Conservation (phyloP, 2,888 invertebrate genomes). For the Pachliopta kotzebuea region DNA sequence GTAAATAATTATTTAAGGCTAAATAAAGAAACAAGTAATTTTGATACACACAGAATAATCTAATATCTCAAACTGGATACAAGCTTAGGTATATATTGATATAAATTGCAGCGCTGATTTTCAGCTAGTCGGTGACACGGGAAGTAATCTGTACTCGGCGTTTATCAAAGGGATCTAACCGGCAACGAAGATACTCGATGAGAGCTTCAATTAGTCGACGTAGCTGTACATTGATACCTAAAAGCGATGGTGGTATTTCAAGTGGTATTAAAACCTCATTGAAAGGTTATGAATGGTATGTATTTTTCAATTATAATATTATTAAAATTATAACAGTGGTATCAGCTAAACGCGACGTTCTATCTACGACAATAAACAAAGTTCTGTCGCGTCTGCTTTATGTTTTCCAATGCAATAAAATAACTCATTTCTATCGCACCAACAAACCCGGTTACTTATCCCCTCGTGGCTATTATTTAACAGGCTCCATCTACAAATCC, state of each 20-base stretch:
- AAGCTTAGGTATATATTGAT: too few species aligned
- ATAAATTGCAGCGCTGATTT: background rate
- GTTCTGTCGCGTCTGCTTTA: conserved; percentile 1
- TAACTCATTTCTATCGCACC: conserved; percentile 7
- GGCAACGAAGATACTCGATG: conserved; percentile 1
- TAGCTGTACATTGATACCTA: background rate
- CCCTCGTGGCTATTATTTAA: conserved; percentile 1
- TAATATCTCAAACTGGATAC: too few species aligned
- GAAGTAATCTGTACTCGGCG: conserved; percentile 1
- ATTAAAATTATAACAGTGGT: background rate
- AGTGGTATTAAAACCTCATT: background rate
- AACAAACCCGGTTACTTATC: background rate
- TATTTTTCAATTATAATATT: background rate
- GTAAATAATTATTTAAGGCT: background rate
- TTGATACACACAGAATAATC: too few species aligned
- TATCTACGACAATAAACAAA: background rate
- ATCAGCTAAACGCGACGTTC: background rate
- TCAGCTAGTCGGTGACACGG: background rate
- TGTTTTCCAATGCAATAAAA: background rate
- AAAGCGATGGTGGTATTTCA: background rate
- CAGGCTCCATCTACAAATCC: background rate
- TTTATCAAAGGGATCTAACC: conserved; percentile 1
- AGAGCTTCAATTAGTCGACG: background rate
- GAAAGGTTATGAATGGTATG: background rate
- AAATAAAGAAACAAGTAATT: background rate